Base-by-base conservation (phyloP, 2,888 invertebrate genomes). In the Ennomos fuscantarius region DNA sequence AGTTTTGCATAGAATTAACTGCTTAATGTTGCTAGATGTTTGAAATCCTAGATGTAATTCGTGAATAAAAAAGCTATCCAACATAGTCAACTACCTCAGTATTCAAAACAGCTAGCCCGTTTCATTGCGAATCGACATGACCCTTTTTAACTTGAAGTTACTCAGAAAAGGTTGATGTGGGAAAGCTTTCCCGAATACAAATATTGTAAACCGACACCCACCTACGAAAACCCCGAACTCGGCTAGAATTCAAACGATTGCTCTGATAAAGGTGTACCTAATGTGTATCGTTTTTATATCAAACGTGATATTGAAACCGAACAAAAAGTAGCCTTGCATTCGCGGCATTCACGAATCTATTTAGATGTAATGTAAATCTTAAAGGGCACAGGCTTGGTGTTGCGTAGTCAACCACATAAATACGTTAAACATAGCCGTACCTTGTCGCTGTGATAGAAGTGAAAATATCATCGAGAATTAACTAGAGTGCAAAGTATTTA, bases 301-400 rank as follows among this genome's bases (percentile, higher is more conserved):
- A 53, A 63, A 60, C 64, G 53, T 55, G 60, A 62, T 65, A 69
- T 67, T 60, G 63, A 69, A 55, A 63, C 51, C 41, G 48, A 53
- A 66, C 63, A 74, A 77, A 74, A 75, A 78, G 66, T 75, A 76
- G 71, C 77, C 74, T 82, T 76, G 75, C 73, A 67, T 70, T 74
- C 61, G 65, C 55, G 72, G 69, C 74, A 77, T 79, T 79, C 78
- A 79, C 81, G 81, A 76, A 81, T 80, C 79, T 82, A 83, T 87
- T 86, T 82, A 79, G 80, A 79, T 79, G 78, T 82, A 78, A 82
- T 79, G 81, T 86, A 84, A 85, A 85, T 84, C 76, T 73, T 78
- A 89, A 89, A 89, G 87, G 87, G 89, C 84, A 86, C 74, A 85
- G 87, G 89, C 87, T 87, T 83, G 86, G 82, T 75, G 72, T 76